Evolutionary conservation across 2,113 vertebrate species (phyloP), one percentile per base, ranked within the genome.

Genomic region (Megaceryle torquata): DNA sequence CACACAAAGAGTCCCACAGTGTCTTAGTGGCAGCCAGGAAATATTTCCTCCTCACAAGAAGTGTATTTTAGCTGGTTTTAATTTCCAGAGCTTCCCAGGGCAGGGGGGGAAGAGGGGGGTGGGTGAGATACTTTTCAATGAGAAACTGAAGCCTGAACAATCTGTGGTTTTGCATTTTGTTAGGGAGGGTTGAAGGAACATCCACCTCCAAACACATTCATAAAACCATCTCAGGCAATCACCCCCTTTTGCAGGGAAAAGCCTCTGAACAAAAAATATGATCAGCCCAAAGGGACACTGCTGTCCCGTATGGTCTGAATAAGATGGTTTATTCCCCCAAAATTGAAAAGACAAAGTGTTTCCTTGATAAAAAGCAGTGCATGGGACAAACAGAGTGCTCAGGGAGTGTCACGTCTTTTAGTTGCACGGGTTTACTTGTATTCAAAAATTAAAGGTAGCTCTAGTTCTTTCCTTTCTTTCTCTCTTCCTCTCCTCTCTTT

Each of bases 61-160:
- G 91, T 53, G 86, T 75, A 72, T 81, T 95, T 89, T 82, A 85
- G 41, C 89, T 91, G 91, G 81, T 61, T 95, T 95, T 94, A 92
- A 96, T 96, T 95, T 92, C 44, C 93, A 91, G 87, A 91, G 51
- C 51, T 93, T 91, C 91, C 50, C 33, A 3, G 59, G 51, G 56
- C 7, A 17, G 54, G 20, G 20, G 13, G 18, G 28, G 28, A 15
- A 39, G 65, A 53, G 46, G 46, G 46, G 46, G 46, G 16, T 15
- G 46, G 15, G 46, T 48, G 50, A 83, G 56, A 93, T 48, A 67
- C 25, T 96, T 92, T 94, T 88, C 84, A 94, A 78, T 78, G 88
- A 89, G 89, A 82, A 96, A 28, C 56, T 63, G 59, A 83, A 96
- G 64, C 12, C 79, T 88, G 79, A 95, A 54, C 68, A 74, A 88